phyloP scores from a whole-genome alignment of 2,797 vertebrate genomes.

The Phrynocephalus guinanensis region DNA sequence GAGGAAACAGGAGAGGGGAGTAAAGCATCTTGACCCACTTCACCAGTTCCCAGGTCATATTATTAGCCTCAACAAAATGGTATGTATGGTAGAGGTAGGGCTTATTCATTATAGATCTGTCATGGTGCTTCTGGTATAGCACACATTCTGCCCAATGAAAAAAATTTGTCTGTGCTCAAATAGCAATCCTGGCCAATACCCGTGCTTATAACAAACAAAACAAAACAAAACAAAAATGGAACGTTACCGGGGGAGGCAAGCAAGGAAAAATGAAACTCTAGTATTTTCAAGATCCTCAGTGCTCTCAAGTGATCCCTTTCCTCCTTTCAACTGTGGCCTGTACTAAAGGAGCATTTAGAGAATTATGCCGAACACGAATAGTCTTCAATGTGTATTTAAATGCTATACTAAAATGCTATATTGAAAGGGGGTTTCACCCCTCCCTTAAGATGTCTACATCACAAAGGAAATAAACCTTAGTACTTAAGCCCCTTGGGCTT shows the following conservation, averaged over 20 bases:
- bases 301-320: background rate
- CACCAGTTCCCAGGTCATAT: background rate
- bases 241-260: constrained; percentile 28
- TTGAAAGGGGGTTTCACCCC: constrained; percentile 37
- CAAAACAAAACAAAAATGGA: constrained; percentile 15
- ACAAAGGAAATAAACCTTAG: constrained; percentile 24
- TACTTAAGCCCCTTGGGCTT: constrained; percentile 8
- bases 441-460: constrained; percentile 48
- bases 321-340: background rate
- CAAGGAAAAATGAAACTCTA: constrained; percentile 20
- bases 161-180: background rate
- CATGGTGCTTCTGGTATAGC: background rate
- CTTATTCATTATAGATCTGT: background rate
- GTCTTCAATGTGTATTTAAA: constrained; percentile 62
- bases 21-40: background rate
- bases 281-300: constrained; percentile 28
- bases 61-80: background rate
- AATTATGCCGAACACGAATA: constrained; percentile 17
- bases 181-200: background rate
- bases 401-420: constrained; percentile 52
- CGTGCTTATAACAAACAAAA: background rate
- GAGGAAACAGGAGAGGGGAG: no score
- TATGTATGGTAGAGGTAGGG: no score
- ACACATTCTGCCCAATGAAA: background rate
- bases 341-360: background rate